phyloP scores from a whole-genome alignment of 2,888 invertebrate species.

The Crematogaster levior region DNA sequence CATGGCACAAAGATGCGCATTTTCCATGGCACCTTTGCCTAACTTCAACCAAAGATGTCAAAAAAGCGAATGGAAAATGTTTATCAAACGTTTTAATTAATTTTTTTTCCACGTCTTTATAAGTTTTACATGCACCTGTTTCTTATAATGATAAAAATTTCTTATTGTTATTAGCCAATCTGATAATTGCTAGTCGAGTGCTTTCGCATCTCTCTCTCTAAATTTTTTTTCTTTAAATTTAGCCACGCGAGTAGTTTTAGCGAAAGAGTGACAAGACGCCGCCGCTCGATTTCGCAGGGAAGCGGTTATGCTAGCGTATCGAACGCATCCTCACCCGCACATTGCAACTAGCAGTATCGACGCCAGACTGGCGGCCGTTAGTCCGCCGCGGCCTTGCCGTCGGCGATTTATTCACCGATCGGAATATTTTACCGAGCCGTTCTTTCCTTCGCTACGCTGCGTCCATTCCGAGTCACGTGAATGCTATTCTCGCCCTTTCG shows the following conservation, averaged over 20 bases:
- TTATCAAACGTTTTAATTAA: background rate
- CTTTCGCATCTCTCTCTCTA: background rate
- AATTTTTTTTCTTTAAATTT: too few species aligned
- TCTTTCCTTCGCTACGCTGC: slow-evolving; percentile 61
- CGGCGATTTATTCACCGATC: slow-evolving; percentile 78
- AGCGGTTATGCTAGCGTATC: slow-evolving; percentile 1
- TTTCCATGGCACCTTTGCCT: background rate
- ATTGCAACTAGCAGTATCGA: slow-evolving; percentile 71
- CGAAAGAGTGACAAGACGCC: background rate
- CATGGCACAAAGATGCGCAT: background rate
- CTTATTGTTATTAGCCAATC: background rate
- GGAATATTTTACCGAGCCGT: slow-evolving; percentile 74
- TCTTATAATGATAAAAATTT: background rate
- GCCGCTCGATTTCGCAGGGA: background rate
- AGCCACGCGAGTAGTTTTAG: background rate
- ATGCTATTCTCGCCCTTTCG: slow-evolving; percentile 23
- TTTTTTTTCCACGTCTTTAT: background rate
- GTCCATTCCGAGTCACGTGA: slow-evolving; percentile 55
- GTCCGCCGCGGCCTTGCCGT: slow-evolving; percentile 78
- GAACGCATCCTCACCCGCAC: slow-evolving; percentile 49
- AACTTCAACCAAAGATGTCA: slow-evolving; percentile 28
- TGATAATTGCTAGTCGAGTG: background rate
- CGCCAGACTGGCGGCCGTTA: slow-evolving; percentile 79
- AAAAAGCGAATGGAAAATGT: background rate
- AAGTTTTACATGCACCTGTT: background rate